phyloP scores from a whole-genome alignment of 2,888 invertebrate genomes.

The Melieria crassipennis region DNA sequence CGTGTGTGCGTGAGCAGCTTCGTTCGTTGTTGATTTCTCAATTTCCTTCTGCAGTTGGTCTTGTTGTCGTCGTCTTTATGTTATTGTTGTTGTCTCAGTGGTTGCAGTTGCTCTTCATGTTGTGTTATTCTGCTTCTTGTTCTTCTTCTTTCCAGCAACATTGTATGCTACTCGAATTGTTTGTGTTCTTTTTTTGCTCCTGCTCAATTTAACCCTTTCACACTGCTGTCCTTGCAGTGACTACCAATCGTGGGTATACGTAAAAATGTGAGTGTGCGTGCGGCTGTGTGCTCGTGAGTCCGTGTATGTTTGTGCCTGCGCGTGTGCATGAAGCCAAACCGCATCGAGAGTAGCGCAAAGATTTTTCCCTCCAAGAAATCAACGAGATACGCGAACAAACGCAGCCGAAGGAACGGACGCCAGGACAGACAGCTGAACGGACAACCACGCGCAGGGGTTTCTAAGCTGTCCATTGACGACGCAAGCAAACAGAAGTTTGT shows the following conservation, averaged over 20 bases:
- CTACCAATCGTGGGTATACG: background rate
- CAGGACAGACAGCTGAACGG: constrained; percentile 10
- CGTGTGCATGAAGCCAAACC: background rate
- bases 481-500: constrained; percentile 62
- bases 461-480: constrained; percentile 49
- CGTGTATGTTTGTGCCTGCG: constrained; percentile 1
- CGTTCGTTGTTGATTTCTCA: constrained; percentile 7
- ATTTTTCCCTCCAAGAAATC: constrained; percentile 34
- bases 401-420: constrained; percentile 24
- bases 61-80: background rate
- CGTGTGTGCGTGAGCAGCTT: no score
- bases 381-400: constrained; percentile 10
- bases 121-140: background rate
- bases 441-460: constrained; percentile 47
- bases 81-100: background rate
- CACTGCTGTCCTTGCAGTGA: constrained; percentile 22
- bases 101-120: background rate
- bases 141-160: background rate
- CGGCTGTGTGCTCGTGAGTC: background rate
- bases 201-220: constrained; percentile 37
- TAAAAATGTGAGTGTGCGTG: background rate
- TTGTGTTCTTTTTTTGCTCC: constrained; percentile 12
- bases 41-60: background rate
- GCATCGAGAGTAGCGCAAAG: constrained; percentile 19
- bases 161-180: constrained; percentile 10